Percentiles rank a stretch among this genome's conserved stretches.
phyloP scores from a whole-genome alignment of 2,113 vertebrate genomes.

The Procapra przewalskii region DNA sequence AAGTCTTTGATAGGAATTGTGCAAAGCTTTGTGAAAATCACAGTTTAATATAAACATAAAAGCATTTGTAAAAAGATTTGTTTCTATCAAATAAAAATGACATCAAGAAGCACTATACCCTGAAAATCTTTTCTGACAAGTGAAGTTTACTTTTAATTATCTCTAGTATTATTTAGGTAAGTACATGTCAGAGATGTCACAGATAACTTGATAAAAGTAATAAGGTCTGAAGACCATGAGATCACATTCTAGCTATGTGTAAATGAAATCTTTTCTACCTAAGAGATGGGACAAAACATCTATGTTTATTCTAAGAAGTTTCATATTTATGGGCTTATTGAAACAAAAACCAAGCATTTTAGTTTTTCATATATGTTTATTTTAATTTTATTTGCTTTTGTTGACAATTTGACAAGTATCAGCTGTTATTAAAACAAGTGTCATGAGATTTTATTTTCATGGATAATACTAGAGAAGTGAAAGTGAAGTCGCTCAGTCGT shows the following conservation, averaged over 20 bases:
- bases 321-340: not conserved
- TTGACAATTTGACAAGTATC: not conserved
- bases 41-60: not conserved
- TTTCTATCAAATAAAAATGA: slow-evolving; percentile 9
- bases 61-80: not conserved
- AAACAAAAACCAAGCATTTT: not conserved
- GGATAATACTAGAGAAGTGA: not conserved
- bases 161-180: not conserved
- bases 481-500: too few relatives aligned
- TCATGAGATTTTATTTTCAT: not conserved
- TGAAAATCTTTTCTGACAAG: not conserved
- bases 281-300: not conserved
- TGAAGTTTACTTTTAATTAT: slow-evolving; percentile 44
- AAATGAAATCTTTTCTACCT: slow-evolving; percentile 30
- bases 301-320: not conserved
- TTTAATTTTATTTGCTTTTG: not conserved
- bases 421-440: not conserved
- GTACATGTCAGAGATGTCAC: slow-evolving; percentile 28
- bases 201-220: slow-evolving; percentile 35
- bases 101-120: not conserved
- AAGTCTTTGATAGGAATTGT: not conserved
- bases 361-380: not conserved
- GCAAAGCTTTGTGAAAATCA: not conserved
- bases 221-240: not conserved
- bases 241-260: not conserved